Evolutionary conservation across 2,113 vertebrate species (phyloP).

Genomic region (Alligator sinensis): DNA sequence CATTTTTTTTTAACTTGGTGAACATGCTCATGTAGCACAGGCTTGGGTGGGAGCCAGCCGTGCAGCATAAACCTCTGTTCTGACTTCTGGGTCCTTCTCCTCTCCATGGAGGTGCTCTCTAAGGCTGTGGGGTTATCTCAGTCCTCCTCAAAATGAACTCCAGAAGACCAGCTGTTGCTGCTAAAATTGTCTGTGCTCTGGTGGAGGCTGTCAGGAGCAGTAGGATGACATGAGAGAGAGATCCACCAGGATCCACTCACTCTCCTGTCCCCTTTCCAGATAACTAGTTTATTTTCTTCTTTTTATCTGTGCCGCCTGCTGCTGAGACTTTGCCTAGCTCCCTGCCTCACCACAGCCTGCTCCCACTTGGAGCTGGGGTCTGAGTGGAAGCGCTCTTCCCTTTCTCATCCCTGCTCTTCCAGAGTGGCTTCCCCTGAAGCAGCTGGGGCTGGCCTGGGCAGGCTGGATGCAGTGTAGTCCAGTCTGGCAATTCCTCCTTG

Average conservation of each 20-base stretch:
- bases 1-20: not conserved
- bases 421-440: not conserved
- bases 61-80: not conserved
- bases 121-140: not conserved
- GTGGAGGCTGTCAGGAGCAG: slow-evolving; percentile 59
- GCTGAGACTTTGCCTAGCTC: not conserved
- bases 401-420: not conserved
- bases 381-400: not conserved
- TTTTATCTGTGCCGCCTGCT: not conserved
- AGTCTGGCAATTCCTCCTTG: not conserved
- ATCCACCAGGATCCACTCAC: too few relatives aligned
- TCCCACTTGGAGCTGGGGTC: not conserved
- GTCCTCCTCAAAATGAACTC: slow-evolving; percentile 13
- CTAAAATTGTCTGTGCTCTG: slow-evolving; percentile 72
- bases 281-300: not conserved
- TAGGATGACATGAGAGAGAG: not conserved
- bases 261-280: not conserved
- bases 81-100: not conserved
- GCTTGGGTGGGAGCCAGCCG: too few relatives aligned
- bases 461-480: not conserved
- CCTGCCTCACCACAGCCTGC: not conserved
- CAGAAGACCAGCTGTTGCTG: slow-evolving; percentile 63
- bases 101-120: slow-evolving; percentile 35
- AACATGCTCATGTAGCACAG: not conserved
- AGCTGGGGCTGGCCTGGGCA: not conserved